phyloP scores from a whole-genome alignment of 2,888 invertebrate species.

The Phytoseiulus persimilis region DNA sequence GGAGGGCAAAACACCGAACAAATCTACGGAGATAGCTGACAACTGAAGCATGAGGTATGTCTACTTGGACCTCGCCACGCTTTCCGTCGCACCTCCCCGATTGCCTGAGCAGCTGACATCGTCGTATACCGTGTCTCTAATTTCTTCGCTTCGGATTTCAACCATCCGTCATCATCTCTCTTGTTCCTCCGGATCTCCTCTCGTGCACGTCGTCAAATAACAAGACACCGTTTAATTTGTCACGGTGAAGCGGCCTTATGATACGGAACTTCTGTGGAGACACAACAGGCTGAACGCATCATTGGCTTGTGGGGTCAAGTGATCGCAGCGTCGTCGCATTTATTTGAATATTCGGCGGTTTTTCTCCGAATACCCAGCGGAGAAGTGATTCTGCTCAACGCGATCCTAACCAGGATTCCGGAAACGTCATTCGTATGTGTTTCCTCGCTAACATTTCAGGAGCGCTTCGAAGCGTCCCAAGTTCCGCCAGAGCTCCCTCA shows the following conservation, averaged over 20 bases:
- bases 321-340: background rate
- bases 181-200: background rate
- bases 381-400: background rate
- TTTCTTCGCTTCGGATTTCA: background rate
- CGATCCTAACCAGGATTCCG: background rate
- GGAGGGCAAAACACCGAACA: background rate
- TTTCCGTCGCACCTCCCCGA: background rate
- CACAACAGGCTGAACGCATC: slow-evolving; percentile 5
- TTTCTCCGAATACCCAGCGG: background rate
- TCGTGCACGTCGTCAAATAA: background rate
- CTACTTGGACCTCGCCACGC: background rate
- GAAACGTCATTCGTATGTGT: too few relatives aligned
- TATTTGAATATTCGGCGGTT: background rate
- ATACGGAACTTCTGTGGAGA: background rate
- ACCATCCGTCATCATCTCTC: background rate
- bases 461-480: too few relatives aligned
- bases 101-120: background rate
- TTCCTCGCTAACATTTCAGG: too few relatives aligned
- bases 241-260: background rate
- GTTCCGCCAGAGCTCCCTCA: too few relatives aligned
- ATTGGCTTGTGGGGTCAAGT: background rate
- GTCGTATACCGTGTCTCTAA: background rate
- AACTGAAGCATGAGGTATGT: background rate
- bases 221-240: background rate
- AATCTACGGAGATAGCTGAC: background rate